Evolutionary conservation across 2,113 vertebrate species (phyloP).

Genomic region (Chrysochloris asiatica): DNA sequence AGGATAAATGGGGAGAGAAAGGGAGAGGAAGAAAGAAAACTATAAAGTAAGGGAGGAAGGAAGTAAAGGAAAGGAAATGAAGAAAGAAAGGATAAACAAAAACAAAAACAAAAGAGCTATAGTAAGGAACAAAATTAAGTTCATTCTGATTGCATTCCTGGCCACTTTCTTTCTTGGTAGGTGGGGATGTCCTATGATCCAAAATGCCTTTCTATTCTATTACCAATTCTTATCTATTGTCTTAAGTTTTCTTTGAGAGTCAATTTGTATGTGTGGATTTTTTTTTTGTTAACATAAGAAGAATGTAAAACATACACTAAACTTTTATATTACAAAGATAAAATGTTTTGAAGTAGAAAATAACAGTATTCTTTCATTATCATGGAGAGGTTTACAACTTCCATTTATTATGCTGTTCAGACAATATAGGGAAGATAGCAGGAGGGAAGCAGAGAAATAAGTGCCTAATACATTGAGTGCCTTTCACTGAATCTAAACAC

Average conservation of each 20-base stretch:
- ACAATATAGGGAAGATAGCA: not conserved
- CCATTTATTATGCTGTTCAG: not conserved
- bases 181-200: not conserved
- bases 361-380: slow-evolving; percentile 10
- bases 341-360: not conserved
- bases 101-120: not conserved
- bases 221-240: slow-evolving; percentile 35
- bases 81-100: not conserved
- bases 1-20: not conserved
- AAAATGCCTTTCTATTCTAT: slow-evolving; percentile 28
- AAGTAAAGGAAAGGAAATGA: not conserved
- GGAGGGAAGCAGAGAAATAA: not conserved
- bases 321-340: slow-evolving; percentile 52
- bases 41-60: no score
- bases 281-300: slow-evolving; percentile 22
- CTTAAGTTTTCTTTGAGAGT: slow-evolving; percentile 9
- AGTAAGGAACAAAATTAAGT: not conserved
- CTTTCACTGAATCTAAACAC: not conserved
- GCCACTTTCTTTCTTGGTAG: not conserved
- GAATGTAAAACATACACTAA: slow-evolving; percentile 42
- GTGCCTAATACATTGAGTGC: not conserved
- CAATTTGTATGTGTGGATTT: not conserved
- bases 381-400: not conserved
- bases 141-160: not conserved
- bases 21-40: not conserved